phyloP scores from a whole-genome alignment of 1,140 invertebrate species.

The Bombus confusus region DNA sequence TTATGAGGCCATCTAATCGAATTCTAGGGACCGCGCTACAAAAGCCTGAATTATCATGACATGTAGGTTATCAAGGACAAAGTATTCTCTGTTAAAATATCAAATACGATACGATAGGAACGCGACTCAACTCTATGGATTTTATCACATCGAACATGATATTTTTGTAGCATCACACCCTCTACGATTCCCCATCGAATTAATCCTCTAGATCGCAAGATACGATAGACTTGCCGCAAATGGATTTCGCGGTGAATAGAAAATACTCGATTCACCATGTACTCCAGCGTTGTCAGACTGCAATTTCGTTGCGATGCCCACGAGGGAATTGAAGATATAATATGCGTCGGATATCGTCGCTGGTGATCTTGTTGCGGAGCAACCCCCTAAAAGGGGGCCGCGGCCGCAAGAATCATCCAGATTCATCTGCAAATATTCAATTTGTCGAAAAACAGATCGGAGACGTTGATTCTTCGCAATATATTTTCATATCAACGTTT shows the following conservation, averaged over 20 bases:
- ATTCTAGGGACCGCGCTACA: no score
- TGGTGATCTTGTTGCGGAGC: constrained; percentile 26
- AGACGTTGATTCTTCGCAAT: neutral
- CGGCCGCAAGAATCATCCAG: constrained; percentile 5
- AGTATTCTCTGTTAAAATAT: no score
- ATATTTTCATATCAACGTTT: no score
- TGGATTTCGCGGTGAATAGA: constrained; percentile 47
- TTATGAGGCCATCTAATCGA: no score
- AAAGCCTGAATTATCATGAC: no score
- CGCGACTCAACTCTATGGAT: no score
- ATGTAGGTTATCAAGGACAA: no score
- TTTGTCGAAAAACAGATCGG: neutral
- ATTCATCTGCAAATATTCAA: constrained; percentile 22
- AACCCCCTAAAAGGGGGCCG: neutral
- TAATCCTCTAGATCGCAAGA: constrained; percentile 30
- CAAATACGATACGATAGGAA: neutral
- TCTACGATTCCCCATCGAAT: constrained; percentile 18
- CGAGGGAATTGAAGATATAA: constrained; percentile 38
- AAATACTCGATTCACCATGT: constrained; percentile 20
- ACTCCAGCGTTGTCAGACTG: constrained; percentile 1
- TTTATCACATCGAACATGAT: constrained; percentile 17
- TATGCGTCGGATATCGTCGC: constrained; percentile 32
- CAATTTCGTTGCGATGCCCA: constrained; percentile 38
- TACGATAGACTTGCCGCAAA: constrained; percentile 20
- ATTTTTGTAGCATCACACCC: constrained; percentile 19